Evolutionary conservation across 2,113 vertebrate genomes (phyloP).

Genomic region (Mustela nigripes): DNA sequence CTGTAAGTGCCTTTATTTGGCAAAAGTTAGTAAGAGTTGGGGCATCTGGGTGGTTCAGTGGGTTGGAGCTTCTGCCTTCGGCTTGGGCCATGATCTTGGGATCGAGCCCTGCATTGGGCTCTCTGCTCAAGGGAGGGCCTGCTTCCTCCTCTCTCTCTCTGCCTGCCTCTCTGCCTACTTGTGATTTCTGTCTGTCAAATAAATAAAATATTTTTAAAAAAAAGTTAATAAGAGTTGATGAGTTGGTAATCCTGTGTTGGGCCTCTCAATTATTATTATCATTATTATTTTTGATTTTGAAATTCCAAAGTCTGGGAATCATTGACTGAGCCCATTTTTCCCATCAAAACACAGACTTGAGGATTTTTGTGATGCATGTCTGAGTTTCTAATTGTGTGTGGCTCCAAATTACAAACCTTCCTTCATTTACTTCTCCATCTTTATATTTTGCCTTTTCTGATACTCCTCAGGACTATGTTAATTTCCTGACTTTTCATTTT

Average conservation of each 20-base stretch:
- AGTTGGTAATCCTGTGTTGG: background rate
- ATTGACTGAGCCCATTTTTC: background rate
- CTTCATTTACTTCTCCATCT: background rate
- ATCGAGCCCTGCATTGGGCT: too few relatives aligned
- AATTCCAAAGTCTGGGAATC: conserved; percentile 25
- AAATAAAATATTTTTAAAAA: too few relatives aligned
- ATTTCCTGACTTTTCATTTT: background rate
- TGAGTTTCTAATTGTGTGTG: background rate
- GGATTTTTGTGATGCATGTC: background rate
- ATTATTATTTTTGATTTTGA: background rate
- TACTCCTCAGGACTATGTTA: background rate
- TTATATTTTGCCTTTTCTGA: conserved; percentile 21
- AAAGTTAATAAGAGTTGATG: background rate
- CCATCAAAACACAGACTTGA: background rate
- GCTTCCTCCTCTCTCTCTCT: too few relatives aligned
- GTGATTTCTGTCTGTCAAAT: too few relatives aligned
- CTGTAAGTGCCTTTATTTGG: conserved; percentile 32
- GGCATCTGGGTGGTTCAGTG: too few relatives aligned
- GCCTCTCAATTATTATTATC: background rate
- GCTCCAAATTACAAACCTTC: background rate
- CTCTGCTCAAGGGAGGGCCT: too few relatives aligned
- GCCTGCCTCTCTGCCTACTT: too few relatives aligned
- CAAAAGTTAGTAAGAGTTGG: background rate
- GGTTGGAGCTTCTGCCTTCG: too few relatives aligned
- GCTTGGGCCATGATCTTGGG: too few relatives aligned